Evolutionary conservation across 2,113 vertebrate species (phyloP), one percentile per base, ranked within the genome.

Genomic region (Rhinichthys klamathensis): DNA sequence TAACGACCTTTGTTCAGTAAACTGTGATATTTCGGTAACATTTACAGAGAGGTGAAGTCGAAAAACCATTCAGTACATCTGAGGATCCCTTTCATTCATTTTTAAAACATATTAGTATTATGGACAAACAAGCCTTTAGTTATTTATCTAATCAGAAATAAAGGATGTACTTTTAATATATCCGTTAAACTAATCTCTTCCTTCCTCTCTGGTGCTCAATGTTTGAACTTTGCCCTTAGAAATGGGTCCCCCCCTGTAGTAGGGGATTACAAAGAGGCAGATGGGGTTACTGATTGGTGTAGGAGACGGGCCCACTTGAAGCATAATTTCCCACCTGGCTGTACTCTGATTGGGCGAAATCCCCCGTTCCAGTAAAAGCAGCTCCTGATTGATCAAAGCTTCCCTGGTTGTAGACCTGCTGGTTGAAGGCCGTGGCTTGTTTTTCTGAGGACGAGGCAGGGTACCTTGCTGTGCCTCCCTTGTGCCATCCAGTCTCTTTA

Each of bases 401-500:
- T 15, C 96, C 96, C 95, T 97, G 97, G 92, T 90, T 94, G 92
- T 94, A 92, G 35, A 93, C 83, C 85, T 94, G 96, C 88, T 95
- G 97, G 92, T 90, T 96, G n/a, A 96, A 97, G 90, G 95, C 90
- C 46, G 95, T 89, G 0, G 95, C 85, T 84, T 97, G 97, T 90
- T 98, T 99, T 92, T 98, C 97, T 88, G 96, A 93, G 12, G 95
- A 86, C 3, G 95, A 95, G 0, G 91, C 89, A 23, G 96, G 49
- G 13, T 97, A 95, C 74, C 94, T 94, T 60, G 96, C 95, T 69
- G 95, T 90, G 11, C 96, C 93, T 0, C 95, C 96, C 90, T 98
- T 97, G 84, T 99, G 98, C 98, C 98, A 99, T 78, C 96, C 92
- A 0, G 98, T 99, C 94, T 99, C 98, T 94, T 99, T 99, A 92